Evolutionary conservation across 2,113 vertebrate species (phyloP), one percentile per base, ranked within the genome.

Genomic region (Oostethus manadensis): DNA sequence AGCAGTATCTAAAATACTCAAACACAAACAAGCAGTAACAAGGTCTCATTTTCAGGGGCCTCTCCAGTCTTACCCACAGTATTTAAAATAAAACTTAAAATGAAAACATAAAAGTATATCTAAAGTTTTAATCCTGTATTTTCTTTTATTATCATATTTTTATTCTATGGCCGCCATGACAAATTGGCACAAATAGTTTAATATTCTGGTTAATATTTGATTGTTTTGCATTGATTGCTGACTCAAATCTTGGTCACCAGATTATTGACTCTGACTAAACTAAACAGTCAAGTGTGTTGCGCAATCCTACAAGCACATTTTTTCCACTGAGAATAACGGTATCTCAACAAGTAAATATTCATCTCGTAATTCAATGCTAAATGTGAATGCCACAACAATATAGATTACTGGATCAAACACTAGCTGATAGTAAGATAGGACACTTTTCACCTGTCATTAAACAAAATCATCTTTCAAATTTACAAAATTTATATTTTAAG

Each of bases 131-230:
- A 26, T 26, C 23, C 3, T 3, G 23, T 5, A 26, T 48, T 20
- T 29, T 56, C 23, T 47, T 8, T 4, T 22, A 21, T 17, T 38
- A 3, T 60, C 69, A 51, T 68, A 26, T 42, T 50, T 68, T 48
- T 67, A 23, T 44, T 53, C 42, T 40, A 23, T 62, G 51, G 20
- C 7, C 3, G 17, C 15, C 6, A 40, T 3, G 11, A 57, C 51
- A 50, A 51, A 71, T 76, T 50, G 0, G 57, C 68, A 21, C 49
- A 11, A 10, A n/a, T n/a, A 71, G 61, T 74, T 79, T 75, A 64
- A 71, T 51, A 66, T 10, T 11, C 55, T 66, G 68, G 74, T 81
- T 84, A 80, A 86, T 78, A 62, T 75, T 81, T 75, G 60, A 78
- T 57, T 47, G 7, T 20, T 22, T 42, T 40, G 51, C 22, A 64